Percentiles rank a stretch among this genome's conserved stretches.
These are phyloP conservation scores for Drosophila pseudoananassae DNA, from an alignment of 1,140 invertebrate species.

Conservation along the genomic window DNA sequence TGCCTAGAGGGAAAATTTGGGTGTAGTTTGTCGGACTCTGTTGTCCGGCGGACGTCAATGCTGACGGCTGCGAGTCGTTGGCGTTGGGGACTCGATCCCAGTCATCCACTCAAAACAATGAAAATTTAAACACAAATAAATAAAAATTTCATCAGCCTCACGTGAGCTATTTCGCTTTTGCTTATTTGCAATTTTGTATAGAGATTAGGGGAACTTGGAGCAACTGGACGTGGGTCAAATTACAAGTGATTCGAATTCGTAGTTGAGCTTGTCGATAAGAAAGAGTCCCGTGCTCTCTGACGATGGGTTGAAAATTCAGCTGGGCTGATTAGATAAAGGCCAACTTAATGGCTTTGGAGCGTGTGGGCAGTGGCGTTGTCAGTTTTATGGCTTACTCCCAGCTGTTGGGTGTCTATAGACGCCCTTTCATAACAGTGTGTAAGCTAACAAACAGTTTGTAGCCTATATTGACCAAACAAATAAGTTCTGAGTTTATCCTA, in stretches of 20 bases:
- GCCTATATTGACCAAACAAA: not conserved
- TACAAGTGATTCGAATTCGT: conserved; percentile 33
- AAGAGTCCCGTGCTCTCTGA: conserved; percentile 16
- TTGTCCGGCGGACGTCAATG: conserved; percentile 49
- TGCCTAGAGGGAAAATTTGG: conserved; percentile 24
- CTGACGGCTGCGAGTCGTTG: conserved; percentile 16
- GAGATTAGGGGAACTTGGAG: conserved; percentile 13
- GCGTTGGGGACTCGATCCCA: conserved; percentile 6
- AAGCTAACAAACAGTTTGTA: no score
- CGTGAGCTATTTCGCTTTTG: conserved; percentile 49
- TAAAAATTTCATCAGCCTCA: conserved; percentile 31
- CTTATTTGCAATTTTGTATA: conserved; percentile 19
- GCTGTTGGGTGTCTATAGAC: not conserved
- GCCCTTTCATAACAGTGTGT: no score
- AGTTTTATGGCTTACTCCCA: conserved; percentile 11
- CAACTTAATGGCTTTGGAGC: conserved; percentile 17
- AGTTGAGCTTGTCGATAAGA: conserved; percentile 29
- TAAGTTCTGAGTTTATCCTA: conserved; percentile 7
- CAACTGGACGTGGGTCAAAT: conserved; percentile 32
- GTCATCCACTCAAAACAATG: conserved; percentile 6
- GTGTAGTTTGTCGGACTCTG: conserved; percentile 19
- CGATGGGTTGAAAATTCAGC: conserved; percentile 21
- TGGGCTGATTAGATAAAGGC: conserved; percentile 31
- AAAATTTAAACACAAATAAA: conserved; percentile 11
- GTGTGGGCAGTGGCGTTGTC: conserved; percentile 12